Percentiles rank a stretch among this genome's conserved stretches.
These are phyloP conservation scores for Papilio gigon DNA, from an alignment of 2,888 invertebrate genomes.

Conservation along the genomic window DNA sequence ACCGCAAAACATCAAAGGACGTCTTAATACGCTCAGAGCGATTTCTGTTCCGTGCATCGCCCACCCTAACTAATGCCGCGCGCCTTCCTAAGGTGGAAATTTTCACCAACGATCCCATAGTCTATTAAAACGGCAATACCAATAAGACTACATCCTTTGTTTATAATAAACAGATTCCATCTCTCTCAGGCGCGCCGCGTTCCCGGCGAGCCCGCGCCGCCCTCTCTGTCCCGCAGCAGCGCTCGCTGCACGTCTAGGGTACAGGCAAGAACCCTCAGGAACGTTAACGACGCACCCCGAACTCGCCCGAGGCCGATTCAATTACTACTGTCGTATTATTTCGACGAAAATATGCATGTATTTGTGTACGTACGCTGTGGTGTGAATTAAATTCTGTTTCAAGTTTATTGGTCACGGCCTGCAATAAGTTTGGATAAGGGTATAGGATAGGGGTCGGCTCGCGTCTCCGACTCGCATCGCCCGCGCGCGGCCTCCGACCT, in stretches of 20 bases:
- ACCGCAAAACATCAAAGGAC: conserved; percentile 78
- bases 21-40: conserved; percentile 77
- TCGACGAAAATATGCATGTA: conserved; percentile 80
- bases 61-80: conserved; percentile 63
- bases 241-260: conserved; percentile 77
- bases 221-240: conserved; percentile 63
- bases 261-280: conserved; percentile 73
- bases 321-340: conserved; percentile 82
- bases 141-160: conserved; percentile 81
- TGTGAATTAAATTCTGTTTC: conserved; percentile 79
- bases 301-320: conserved; percentile 81
- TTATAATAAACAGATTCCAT: conserved; percentile 81
- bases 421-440: conserved; percentile 70
- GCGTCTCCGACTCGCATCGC: conserved; percentile 13
- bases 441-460: conserved; percentile 45
- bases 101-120: conserved; percentile 73
- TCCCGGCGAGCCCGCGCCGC: conserved; percentile 12
- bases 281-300: conserved; percentile 79
- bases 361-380: conserved; percentile 73
- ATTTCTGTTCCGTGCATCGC: conserved; percentile 68
- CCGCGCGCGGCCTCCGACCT: conserved; percentile 45
- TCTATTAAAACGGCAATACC: conserved; percentile 71
- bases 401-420: conserved; percentile 75
- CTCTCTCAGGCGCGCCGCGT: conserved; percentile 55
- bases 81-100: conserved; percentile 66